Evolutionary conservation across 2,113 vertebrate species (phyloP).

Genomic region (Brachionichthys hirsutus): DNA sequence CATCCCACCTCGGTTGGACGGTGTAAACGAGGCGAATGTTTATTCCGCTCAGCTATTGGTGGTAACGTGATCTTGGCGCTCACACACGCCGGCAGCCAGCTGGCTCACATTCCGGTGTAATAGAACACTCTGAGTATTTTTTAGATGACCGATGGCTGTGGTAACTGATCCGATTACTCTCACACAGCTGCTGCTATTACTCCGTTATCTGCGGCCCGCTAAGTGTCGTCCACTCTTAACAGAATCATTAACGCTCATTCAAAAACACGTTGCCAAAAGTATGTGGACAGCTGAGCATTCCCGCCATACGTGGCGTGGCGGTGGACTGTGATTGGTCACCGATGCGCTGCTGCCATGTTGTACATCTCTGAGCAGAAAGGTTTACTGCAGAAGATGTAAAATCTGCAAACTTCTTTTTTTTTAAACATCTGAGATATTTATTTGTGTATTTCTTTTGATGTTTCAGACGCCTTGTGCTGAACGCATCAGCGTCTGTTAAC

Average conservation of each 20-base stretch:
- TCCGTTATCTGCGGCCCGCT: constrained; percentile 28
- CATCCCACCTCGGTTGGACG: no score
- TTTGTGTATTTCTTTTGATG: no score
- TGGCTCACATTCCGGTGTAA: constrained; percentile 57
- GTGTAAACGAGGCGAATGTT: no score
- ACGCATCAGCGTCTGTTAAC: constrained; percentile 52
- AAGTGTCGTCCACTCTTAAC: constrained; percentile 27
- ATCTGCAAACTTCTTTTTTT: no score
- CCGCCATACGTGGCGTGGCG: no score
- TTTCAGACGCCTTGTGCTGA: constrained; percentile 3
- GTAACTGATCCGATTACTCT: constrained; percentile 37
- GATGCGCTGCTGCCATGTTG: no score
- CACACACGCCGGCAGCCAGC: constrained; percentile 23
- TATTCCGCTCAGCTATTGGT: constrained; percentile 5
- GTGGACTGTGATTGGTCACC: no score
- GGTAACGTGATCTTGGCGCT: constrained; percentile 37
- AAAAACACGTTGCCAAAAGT: constrained; percentile 3
- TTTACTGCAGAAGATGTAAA: no score
- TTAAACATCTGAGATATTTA: no score
- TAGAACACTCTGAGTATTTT: constrained; percentile 19
- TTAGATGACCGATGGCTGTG: constrained; percentile 26
- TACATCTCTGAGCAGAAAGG: no score
- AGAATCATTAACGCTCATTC: constrained; percentile 12
- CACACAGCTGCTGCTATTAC: not conserved
- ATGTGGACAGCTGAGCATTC: constrained; percentile 10